Conservation (phyloP, 2,113 vertebrate species). For the Psittacus erithacus region DNA sequence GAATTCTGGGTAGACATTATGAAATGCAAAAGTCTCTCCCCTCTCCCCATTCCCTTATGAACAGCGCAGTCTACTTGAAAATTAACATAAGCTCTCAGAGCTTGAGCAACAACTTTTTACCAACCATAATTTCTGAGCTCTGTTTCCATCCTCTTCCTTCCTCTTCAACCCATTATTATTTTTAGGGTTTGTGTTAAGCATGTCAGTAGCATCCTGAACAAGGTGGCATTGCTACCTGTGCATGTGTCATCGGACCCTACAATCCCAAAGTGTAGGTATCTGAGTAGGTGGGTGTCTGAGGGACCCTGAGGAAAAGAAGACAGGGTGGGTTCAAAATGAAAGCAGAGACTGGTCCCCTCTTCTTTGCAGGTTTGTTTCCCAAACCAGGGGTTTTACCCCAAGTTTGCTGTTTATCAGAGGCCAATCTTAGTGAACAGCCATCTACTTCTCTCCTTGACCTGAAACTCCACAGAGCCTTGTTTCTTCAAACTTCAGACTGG, state of each 20-base stretch:
- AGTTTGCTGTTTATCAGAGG: not conserved
- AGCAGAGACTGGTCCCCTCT: rapidly evolving
- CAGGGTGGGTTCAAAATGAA: not conserved
- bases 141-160: not conserved
- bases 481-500: not conserved
- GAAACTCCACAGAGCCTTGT: not conserved
- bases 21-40: not conserved
- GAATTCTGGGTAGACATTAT: not conserved
- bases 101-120: not conserved
- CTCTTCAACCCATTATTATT: not conserved
- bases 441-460: not conserved
- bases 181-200: not conserved
- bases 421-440: not conserved
- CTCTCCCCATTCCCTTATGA: not conserved
- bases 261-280: not conserved
- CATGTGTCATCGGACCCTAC: too few relatives aligned
- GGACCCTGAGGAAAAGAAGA: not conserved
- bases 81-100: not conserved
- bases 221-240: not conserved
- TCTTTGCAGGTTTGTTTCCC: not conserved
- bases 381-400: rapidly evolving
- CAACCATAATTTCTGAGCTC: not conserved
- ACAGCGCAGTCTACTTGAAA: not conserved
- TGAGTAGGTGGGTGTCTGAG: not conserved
- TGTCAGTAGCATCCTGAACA: too few relatives aligned